These are phyloP conservation scores for Hylomyscus alleni DNA, from an alignment of 2,797 vertebrate genomes.

Conservation along the genomic window DNA sequence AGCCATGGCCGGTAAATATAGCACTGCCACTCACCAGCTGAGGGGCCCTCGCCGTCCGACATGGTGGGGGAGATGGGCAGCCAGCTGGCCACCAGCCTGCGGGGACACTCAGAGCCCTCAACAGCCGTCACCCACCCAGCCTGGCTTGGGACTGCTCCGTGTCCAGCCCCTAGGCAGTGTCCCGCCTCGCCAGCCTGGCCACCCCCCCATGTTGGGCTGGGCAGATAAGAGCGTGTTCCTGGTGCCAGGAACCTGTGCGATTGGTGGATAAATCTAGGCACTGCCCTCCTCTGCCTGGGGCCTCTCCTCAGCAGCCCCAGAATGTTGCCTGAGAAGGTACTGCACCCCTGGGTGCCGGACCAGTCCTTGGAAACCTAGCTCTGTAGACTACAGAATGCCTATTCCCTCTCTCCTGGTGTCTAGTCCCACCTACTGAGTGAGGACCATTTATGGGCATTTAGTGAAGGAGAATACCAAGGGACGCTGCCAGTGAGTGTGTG, in stretches of 20 bases:
- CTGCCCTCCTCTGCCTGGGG: constrained; percentile 91
- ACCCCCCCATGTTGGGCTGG: constrained; percentile 90
- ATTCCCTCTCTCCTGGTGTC: neutral
- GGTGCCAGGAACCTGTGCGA: constrained; percentile 89
- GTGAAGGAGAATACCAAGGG: neutral
- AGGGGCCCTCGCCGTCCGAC: constrained; percentile 97
- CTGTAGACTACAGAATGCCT: neutral
- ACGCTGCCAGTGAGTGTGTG: fast-evolving
- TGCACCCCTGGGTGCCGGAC: constrained; percentile 17
- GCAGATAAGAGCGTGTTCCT: constrained; percentile 91
- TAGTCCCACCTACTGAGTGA: neutral
- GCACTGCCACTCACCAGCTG: constrained; percentile 93
- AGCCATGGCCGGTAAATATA: constrained; percentile 89
- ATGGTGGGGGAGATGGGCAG: constrained; percentile 89
- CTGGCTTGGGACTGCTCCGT: neutral
- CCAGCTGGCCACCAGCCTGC: constrained; percentile 74
- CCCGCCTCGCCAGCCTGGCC: constrained; percentile 77
- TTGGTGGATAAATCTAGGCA: constrained; percentile 97
- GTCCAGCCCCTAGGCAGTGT: constrained; percentile 44
- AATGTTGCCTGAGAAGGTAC: neutral
- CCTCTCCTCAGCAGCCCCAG: constrained; percentile 82
- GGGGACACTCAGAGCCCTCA: constrained; percentile 39
- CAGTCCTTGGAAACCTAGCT: neutral
- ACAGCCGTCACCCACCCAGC: constrained; percentile 68
- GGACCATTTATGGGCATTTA: neutral